Base-by-base conservation (phyloP, 2,888 invertebrate species). In the Ischnura elegans region DNA sequence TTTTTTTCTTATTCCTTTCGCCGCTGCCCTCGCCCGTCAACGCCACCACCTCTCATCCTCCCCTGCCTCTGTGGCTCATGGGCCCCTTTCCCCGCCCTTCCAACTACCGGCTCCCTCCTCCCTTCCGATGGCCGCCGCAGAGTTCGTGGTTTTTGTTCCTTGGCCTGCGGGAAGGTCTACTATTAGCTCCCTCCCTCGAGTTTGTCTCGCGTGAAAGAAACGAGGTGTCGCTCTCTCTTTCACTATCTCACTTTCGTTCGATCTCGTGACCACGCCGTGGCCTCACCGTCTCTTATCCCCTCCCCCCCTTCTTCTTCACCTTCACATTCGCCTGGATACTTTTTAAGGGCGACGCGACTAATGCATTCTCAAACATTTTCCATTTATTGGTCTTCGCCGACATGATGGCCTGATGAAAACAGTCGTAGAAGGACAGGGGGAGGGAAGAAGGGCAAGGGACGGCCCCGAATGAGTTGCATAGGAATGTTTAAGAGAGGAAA, bases 111-210 rank as follows among this genome's bases (percentile, higher is more conserved):
- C 51, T 87, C n/a, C n/a, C 87, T 36, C 43, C 25, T 43, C 45
- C 25, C 6, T 8, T 16, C 87, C 47, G 47, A 47, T 4, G 46
- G 29, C 42, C 55, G 51, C 55, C 42, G 42, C 36, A 87, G 51
- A 51, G 87, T 76, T 55, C 36, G 87, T 87, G 87, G 87, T 87
- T 87, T 76, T 87, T 87, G 87, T 87, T 47, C 55, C 87, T 87
- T 87, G 87, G 87, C 87, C 87, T 87, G 87, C 87, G 87, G 87
- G 87, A 87, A 87, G 87, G 87, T 61, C 55, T 87, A 45, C 76
- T 76, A 76, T 76, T 76, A 46, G 86, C 86, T 42, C 42, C 87
- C 25, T 42, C 46, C 55, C 36, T 55, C 42, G 47, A 76, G 76
- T 76, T 10, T 13, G 29, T 36, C 25, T 1, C 25, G 61, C 13